phyloP scores from a whole-genome alignment of 2,888 invertebrate species.

The Eupithecia subfuscata region DNA sequence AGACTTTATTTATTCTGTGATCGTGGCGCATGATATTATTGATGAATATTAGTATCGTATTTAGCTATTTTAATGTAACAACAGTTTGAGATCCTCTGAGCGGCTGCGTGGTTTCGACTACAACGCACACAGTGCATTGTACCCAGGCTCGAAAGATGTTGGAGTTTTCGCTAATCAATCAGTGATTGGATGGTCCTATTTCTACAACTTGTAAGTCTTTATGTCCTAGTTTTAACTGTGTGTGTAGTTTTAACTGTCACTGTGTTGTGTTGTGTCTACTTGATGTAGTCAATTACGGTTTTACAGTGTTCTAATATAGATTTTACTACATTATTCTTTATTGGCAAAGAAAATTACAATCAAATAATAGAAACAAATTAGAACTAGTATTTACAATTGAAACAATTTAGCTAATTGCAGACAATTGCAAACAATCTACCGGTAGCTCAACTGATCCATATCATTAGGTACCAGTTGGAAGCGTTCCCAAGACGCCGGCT shows the following conservation, averaged over 20 bases:
- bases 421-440: no score
- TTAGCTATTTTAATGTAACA: neutral
- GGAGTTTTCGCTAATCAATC: neutral
- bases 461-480: no score
- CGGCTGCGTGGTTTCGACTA: neutral
- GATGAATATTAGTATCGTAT: neutral
- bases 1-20: neutral
- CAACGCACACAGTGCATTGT: neutral
- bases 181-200: neutral
- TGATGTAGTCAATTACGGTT: neutral
- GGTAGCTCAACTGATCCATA: no score
- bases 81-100: neutral
- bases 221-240: neutral
- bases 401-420: no score
- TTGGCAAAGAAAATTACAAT: no score
- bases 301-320: neutral
- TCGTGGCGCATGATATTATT: neutral
- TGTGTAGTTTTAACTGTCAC: no score
- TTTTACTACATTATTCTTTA: no score
- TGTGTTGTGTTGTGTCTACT: neutral
- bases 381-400: no score
- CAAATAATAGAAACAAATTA: no score
- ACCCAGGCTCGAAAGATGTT: neutral
- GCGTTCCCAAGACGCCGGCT: no score
- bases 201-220: neutral